Evolutionary conservation across 2,797 vertebrate genomes (phyloP).

Genomic region (Mus spretus): DNA sequence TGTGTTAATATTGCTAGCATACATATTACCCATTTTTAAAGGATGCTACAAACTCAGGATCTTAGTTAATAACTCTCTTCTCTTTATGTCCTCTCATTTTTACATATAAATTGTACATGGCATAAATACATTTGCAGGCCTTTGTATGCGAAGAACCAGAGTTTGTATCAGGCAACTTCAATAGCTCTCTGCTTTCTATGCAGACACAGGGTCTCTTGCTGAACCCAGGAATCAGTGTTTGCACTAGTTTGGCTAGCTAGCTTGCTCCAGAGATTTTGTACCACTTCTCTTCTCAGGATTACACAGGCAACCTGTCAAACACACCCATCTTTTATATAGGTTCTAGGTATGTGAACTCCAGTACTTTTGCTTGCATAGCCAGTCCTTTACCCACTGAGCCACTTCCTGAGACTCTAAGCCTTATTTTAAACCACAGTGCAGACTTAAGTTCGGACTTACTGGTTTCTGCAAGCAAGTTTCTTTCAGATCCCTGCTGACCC

Average conservation of each 20-base stretch:
- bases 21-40: not conserved
- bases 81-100: not conserved
- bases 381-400: not conserved
- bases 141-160: not conserved
- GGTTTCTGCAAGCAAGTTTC: not conserved
- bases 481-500: not conserved
- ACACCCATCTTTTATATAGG: not conserved
- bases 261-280: not conserved
- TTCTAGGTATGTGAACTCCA: not conserved
- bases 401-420: not conserved
- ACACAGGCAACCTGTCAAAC: not conserved
- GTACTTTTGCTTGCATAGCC: not conserved
- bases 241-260: not conserved
- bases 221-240: not conserved
- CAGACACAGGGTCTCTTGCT: not conserved
- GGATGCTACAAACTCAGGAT: not conserved
- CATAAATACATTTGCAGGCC: not conserved
- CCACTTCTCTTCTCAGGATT: not conserved
- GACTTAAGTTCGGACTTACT: not conserved
- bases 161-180: not conserved
- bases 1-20: not conserved
- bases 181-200: not conserved
- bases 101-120: not conserved
- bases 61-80: constrained; percentile 22
- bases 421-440: not conserved